Base-by-base conservation (phyloP, 2,113 vertebrate genomes). In the Upupa epops region DNA sequence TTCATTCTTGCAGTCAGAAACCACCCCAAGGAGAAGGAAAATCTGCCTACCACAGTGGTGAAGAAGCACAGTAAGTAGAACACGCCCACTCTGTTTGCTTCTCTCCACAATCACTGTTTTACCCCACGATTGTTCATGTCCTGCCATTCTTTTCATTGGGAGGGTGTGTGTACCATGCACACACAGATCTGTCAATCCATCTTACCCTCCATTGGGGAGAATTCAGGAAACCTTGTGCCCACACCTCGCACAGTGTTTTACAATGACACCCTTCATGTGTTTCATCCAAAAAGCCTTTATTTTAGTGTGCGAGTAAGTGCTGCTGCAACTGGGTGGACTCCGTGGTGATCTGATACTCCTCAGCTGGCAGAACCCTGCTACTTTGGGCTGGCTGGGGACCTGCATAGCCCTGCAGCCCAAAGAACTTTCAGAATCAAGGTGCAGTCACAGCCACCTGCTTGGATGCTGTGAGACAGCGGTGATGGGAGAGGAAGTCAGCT, bases 301-400 rank as follows among this genome's bases (percentile, higher is more conserved):
- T 75, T 79, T 28, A 31, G 29, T 37, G 8, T 46, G 42, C 36
- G 28, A 31, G 7, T 58, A 31, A 1, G 10, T 20, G 26, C 46
- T 70, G 8, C 36, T 71, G 66, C 61, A 36, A 26, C 7, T 6
- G 32, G 17, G 25, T 22, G 46, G 46, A 2, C 13, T 59, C 78
- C n/a, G 0, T 13, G 31, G 8, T 55, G 32, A 16, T 45, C 22
- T 63, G 79, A 1, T 28, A 21, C 16, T 54, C 17, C 3, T 61
- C 36, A n/a, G 26, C 66, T 32, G 51, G 59, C 9, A 1, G 7
- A 17, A 66, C 25, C n/a, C 17, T 59, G 68, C n/a, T 54, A 63
- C n/a, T 2, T n/a, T n/a, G n/a, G 4, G 5, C n/a, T 8, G 7
- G n/a, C 45, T n/a, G 5, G 1, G 6, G 65, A 45, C 37, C 49